Conservation (phyloP, 2,797 vertebrate species). For the Hydrophis major region DNA sequence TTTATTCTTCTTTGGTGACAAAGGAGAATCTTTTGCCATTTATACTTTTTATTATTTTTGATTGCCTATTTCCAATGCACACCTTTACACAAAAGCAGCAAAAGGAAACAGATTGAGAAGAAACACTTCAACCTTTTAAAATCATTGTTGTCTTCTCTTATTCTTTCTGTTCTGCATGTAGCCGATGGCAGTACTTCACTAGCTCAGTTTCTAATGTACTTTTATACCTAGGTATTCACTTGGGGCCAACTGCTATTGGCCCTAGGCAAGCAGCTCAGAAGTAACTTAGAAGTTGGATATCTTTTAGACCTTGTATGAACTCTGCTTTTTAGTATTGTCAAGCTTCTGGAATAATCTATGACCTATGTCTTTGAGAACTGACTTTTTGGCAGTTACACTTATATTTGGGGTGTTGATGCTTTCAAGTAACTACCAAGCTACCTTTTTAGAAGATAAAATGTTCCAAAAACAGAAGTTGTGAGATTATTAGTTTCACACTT, state of each 20-base stretch:
- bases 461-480: not conserved
- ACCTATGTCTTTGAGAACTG: not conserved
- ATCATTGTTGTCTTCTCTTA: not conserved
- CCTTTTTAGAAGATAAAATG: not conserved
- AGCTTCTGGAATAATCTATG: slow-evolving; percentile 1
- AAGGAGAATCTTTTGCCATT: not conserved
- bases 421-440: not conserved
- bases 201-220: not conserved
- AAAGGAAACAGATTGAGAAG: not conserved
- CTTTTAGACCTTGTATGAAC: slow-evolving; percentile 2
- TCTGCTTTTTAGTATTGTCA: slow-evolving; percentile 4
- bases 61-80: not conserved
- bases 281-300: slow-evolving; percentile 8
- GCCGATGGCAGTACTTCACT: not conserved
- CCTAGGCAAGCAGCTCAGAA: slow-evolving; percentile 10
- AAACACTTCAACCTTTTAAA: not conserved
- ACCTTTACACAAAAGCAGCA: not conserved
- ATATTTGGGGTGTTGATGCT: not conserved
- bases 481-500: not conserved
- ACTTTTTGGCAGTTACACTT: not conserved
- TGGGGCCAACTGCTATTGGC: slow-evolving; percentile 7
- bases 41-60: not conserved
- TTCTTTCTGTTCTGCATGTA: not conserved
- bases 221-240: slow-evolving; percentile 1
- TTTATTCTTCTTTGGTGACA: not conserved